Evolutionary conservation across 2,113 vertebrate species (phyloP).

Genomic region (Psophia crepitans): DNA sequence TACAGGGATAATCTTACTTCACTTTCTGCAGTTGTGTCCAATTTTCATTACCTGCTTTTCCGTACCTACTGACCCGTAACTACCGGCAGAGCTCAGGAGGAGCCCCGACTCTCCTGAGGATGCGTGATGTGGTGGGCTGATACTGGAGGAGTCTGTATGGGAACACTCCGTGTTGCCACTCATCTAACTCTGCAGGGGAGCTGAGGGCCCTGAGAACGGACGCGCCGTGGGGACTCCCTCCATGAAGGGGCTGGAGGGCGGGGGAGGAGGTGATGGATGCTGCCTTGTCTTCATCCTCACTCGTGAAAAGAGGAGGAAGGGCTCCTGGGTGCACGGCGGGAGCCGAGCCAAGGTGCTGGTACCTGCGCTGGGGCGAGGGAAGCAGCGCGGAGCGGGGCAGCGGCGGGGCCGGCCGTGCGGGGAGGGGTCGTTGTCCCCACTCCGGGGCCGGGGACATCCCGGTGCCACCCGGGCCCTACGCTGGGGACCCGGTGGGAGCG

Average conservation of each 20-base stretch:
- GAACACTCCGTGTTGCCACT: background rate
- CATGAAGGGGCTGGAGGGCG: no score
- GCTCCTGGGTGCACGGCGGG: background rate
- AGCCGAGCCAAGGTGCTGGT: background rate
- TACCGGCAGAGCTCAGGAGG: background rate
- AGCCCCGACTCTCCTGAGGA: background rate
- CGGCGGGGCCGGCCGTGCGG: background rate
- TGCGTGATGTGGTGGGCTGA: background rate
- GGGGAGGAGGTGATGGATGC: background rate
- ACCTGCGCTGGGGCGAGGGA: background rate
- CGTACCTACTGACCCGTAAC: background rate
- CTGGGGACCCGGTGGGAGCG: background rate
- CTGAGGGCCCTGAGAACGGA: background rate
- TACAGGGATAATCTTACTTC: background rate
- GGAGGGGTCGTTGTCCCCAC: no score
- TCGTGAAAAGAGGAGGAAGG: background rate
- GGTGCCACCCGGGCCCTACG: background rate
- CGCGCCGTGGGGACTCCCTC: background rate
- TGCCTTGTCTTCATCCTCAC: background rate
- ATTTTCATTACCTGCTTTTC: background rate
- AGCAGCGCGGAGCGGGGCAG: background rate
- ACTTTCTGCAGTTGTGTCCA: background rate
- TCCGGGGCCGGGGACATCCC: background rate
- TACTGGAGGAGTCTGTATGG: background rate
- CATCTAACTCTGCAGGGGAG: background rate